Evolutionary conservation across 2,113 vertebrate species (phyloP).

Genomic region (Picathartes gymnocephalus): DNA sequence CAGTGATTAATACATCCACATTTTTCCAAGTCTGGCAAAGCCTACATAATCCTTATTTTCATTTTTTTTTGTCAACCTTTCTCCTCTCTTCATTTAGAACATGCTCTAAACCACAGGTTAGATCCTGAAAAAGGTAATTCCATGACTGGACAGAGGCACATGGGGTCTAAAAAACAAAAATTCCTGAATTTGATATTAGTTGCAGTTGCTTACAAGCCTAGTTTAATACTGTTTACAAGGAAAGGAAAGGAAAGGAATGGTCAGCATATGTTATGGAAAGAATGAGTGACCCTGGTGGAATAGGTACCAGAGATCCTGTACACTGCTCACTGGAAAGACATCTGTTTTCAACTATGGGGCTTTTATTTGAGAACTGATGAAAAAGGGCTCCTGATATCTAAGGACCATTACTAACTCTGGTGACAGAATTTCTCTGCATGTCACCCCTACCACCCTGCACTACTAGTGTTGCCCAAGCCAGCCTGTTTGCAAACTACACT

Average conservation of each 20-base stretch:
- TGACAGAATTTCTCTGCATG: not conserved
- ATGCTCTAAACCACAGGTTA: not conserved
- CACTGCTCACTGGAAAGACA: not conserved
- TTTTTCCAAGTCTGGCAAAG: not conserved
- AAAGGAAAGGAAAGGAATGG: slow-evolving; percentile 40
- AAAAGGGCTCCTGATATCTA: not conserved
- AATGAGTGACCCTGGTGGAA: slow-evolving; percentile 30
- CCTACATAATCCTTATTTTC: not conserved
- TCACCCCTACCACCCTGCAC: not conserved
- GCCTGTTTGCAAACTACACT: not conserved
- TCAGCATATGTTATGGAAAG: slow-evolving; percentile 47
- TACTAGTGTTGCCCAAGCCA: not conserved
- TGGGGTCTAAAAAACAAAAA: not conserved
- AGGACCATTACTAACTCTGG: not conserved
- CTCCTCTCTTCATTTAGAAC: not conserved
- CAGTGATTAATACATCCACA: not conserved
- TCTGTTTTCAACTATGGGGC: slow-evolving; percentile 20
- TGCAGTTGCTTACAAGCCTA: not conserved
- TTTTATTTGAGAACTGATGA: not conserved
- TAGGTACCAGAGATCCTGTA: slow-evolving; percentile 1
- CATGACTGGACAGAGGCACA: not conserved
- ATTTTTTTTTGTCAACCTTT: not conserved
- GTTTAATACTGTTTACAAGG: slow-evolving; percentile 31
- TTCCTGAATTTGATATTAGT: not conserved
- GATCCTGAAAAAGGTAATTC: not conserved